These are phyloP conservation scores for Chrysolina americana DNA, from an alignment of 2,888 invertebrate species.

Conservation along the genomic window DNA sequence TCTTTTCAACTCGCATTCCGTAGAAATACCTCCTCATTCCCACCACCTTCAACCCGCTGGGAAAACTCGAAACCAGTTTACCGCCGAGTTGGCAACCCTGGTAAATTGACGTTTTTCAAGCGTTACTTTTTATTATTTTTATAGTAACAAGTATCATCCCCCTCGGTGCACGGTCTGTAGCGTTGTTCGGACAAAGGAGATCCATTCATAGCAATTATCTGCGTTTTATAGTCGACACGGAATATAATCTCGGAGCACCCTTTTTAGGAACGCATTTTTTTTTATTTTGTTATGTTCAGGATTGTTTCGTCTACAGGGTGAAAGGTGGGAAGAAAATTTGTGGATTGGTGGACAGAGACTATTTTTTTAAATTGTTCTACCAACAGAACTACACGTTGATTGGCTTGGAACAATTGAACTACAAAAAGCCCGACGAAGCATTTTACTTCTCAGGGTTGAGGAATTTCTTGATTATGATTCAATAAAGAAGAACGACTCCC, in stretches of 20 bases:
- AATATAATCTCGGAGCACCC: constrained; percentile 15
- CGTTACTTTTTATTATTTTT: constrained; percentile 40
- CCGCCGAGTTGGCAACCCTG: constrained; percentile 35
- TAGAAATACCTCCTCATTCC: not conserved
- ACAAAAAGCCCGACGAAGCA: too few species aligned
- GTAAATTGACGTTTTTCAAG: constrained; percentile 38
- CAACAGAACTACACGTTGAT: too few species aligned
- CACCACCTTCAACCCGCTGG: not conserved
- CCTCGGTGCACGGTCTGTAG: constrained; percentile 41
- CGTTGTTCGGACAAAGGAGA: constrained; percentile 39
- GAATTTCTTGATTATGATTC: too few species aligned
- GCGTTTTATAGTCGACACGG: constrained; percentile 37
- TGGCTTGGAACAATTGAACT: too few species aligned
- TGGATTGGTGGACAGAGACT: not conserved
- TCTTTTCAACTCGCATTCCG: too few species aligned
- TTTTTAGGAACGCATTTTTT: not conserved
- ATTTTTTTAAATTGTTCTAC: not conserved
- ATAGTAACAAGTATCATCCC: constrained; percentile 43
- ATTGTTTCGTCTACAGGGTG: not conserved
- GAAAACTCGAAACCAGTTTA: constrained; percentile 5
- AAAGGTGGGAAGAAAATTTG: not conserved
- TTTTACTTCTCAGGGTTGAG: too few species aligned
- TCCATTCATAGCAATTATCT: constrained; percentile 41
- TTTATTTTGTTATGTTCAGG: not conserved
- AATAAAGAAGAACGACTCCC: too few species aligned